Base-by-base conservation (phyloP, 2,113 vertebrate species). In the Morone saxatilis region DNA sequence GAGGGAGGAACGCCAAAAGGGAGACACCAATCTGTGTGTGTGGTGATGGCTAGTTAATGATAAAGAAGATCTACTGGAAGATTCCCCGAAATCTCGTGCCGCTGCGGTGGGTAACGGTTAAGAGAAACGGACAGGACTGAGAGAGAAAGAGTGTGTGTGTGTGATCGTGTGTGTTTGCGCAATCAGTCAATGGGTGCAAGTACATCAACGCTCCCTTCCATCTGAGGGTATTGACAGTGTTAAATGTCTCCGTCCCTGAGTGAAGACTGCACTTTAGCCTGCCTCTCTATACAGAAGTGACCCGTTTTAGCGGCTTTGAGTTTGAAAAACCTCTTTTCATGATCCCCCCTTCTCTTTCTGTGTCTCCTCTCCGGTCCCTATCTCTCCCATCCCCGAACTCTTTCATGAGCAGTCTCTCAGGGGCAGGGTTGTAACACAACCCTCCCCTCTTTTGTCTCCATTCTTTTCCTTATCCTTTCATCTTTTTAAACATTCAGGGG, bases 401-500 rank as follows among this genome's bases (percentile, higher is more conserved):
- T 95, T 96, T 96, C 92, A 96, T 93, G 89, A 91, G 89, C 86
- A 62, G 87, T 92, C 94, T 95, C 95, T 92, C 88, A 89, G 95
- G 94, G 94, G 91, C 91, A 90, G 92, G 87, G 86, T 85, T 89
- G 95, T 94, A 96, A 96, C 94, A 88, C 76, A 93, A 95, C 47
- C 93, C 94, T 41, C 81, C 53, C 65, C 88, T 84, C 94, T 76
- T 95, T 96, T 96, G 94, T 95, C 83, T 90, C 92, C 87, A 92
- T 96, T 96, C 93, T 95, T 92, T 73, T 91, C 84, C 94, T 94
- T 95, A 95, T 95, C 95, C 95, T 96, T 96, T 96, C 94, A 96
- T 96, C 94, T 95, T 93, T 94, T 94, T 90, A 92, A 94, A 95
- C 92, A 92, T 94, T 94, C 91, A 86, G 88, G 86, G 91, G 89